Conservation (phyloP, 1,140 invertebrate genomes). For the Artemia franciscana region DNA sequence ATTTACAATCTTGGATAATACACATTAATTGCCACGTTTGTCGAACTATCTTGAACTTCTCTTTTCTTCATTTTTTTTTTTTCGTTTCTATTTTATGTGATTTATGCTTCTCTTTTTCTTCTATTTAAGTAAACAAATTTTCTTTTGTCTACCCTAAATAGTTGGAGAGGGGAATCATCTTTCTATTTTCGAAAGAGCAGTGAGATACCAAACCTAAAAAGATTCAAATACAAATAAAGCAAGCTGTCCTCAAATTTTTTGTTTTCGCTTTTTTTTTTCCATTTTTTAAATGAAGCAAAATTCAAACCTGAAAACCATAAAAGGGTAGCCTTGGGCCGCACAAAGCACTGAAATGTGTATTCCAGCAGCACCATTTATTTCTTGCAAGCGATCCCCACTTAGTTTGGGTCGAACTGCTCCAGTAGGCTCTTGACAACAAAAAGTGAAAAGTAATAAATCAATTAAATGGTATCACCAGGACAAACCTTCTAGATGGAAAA, state of each 20-base stretch:
- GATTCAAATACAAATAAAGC: neutral
- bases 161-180: neutral
- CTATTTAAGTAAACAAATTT: too few relatives aligned
- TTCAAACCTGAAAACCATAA: conserved; percentile 25
- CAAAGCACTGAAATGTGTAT: conserved; percentile 20
- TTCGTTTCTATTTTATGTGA: too few relatives aligned
- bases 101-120: too few relatives aligned
- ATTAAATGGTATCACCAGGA: neutral
- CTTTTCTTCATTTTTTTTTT: too few relatives aligned
- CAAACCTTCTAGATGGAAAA: conserved; percentile 26
- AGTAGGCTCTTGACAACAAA: conserved; percentile 12
- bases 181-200: neutral
- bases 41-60: too few relatives aligned
- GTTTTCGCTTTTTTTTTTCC: neutral
- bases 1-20: too few relatives aligned
- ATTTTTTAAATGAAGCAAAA: neutral
- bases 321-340: conserved; percentile 18
- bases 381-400: conserved; percentile 8
- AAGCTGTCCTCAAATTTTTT: neutral
- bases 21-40: too few relatives aligned
- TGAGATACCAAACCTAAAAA: neutral
- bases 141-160: neutral
- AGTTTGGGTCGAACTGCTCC: conserved; percentile 14
- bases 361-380: conserved; percentile 20
- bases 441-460: neutral